Conservation (phyloP, 2,797 vertebrate genomes). For the Neosilurus hyrtlii region DNA sequence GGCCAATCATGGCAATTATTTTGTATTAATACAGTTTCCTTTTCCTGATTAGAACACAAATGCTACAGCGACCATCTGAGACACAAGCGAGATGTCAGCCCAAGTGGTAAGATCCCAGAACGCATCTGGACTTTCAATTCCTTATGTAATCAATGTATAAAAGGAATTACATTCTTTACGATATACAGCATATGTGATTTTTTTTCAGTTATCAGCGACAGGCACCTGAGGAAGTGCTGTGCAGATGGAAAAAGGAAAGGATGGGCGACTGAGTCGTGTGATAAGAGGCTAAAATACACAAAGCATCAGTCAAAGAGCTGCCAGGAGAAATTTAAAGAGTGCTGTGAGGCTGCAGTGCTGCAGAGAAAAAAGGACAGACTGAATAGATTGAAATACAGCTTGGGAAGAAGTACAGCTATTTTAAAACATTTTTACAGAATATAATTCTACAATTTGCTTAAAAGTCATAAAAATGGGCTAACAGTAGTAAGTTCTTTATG, state of each 20-base stretch:
- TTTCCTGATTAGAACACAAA: conserved; percentile 54
- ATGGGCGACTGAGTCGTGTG: conserved; percentile 57
- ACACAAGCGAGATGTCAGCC: conserved; percentile 57
- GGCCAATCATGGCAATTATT: not conserved
- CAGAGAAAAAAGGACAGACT: conserved; percentile 47
- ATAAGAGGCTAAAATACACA: conserved; percentile 51
- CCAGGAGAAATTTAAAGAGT: conserved; percentile 54
- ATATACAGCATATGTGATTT: not conserved
- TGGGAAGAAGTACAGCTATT: conserved; percentile 65
- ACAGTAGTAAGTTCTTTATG: not conserved
- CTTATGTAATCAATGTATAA: not conserved
- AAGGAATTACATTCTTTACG: not conserved
- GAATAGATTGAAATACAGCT: conserved; percentile 18
- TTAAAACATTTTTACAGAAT: not conserved
- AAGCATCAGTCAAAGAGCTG: conserved; percentile 35
- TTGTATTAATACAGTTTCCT: not conserved
- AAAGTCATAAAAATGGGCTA: not conserved
- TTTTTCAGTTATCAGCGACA: conserved; percentile 60
- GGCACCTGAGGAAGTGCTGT: conserved; percentile 59
- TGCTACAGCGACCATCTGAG: conserved; percentile 50
- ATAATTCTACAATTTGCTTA: not conserved
- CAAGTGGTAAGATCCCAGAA: conserved; percentile 55
- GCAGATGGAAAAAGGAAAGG: conserved; percentile 64
- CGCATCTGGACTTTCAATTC: not conserved
- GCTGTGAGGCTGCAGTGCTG: conserved; percentile 61